These are phyloP conservation scores for Bhutanitis thaidina DNA, from an alignment of 2,888 invertebrate genomes.

Conservation along the genomic window DNA sequence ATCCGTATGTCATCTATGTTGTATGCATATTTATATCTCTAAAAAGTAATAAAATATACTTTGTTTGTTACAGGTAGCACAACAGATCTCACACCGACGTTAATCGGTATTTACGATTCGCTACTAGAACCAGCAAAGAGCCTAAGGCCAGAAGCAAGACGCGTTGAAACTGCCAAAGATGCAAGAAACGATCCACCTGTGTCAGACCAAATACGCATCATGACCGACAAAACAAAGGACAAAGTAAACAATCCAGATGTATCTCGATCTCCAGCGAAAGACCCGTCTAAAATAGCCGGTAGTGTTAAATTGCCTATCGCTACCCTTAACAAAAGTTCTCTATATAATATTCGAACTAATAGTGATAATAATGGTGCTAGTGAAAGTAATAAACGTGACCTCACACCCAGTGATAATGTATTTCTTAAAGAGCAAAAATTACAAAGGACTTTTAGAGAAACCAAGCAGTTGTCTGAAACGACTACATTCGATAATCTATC, in stretches of 20 bases:
- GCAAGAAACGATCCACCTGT: slow-evolving; percentile 73
- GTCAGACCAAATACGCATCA: slow-evolving; percentile 29
- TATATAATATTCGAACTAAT: slow-evolving; percentile 64
- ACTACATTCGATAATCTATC: slow-evolving; percentile 77
- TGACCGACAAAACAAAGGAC: slow-evolving; percentile 41
- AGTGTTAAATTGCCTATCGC: slow-evolving; percentile 66
- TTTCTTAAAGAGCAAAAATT: slow-evolving; percentile 44
- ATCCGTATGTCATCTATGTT: no score
- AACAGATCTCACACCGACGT: slow-evolving; percentile 90
- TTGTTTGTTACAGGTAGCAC: slow-evolving; percentile 86
- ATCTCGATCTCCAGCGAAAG: slow-evolving; percentile 40
- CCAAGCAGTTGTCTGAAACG: slow-evolving; percentile 42
- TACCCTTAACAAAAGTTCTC: slow-evolving; percentile 63
- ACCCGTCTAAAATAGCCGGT: slow-evolving; percentile 57
- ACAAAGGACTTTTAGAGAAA: slow-evolving; percentile 59
- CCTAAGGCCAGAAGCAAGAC: slow-evolving; percentile 47
- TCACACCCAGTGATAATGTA: slow-evolving; percentile 50
- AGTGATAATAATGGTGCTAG: slow-evolving; percentile 61
- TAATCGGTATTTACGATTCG: slow-evolving; percentile 93
- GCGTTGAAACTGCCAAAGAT: slow-evolving; percentile 68
- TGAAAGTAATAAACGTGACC: slow-evolving; percentile 45
- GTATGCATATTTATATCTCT: no score
- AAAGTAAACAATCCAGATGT: slow-evolving; percentile 26
- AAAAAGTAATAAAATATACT: no score
- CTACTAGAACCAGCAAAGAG: slow-evolving; percentile 78